Percentiles rank a stretch among this genome's conserved stretches.
Conservation (phyloP, 2,888 invertebrate species). For the Helleia helle region DNA sequence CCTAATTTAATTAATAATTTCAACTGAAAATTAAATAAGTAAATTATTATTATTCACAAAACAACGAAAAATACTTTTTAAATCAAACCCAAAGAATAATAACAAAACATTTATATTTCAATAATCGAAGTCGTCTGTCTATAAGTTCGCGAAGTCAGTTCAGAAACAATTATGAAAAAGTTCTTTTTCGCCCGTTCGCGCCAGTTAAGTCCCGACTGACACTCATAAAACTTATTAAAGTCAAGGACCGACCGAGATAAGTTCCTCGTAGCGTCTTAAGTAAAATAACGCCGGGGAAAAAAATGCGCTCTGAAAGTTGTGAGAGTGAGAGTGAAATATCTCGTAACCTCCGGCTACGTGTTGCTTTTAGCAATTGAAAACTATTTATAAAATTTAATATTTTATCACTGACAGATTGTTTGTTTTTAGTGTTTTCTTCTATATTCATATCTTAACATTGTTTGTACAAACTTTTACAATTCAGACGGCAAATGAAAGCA, state of each 20-base stretch:
- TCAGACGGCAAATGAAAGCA: no score
- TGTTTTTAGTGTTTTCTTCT: neutral
- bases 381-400: conserved; percentile 30
- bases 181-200: conserved; percentile 64
- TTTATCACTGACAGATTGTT: conserved; percentile 19
- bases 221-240: conserved; percentile 74
- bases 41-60: no score
- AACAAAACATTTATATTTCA: conserved; percentile 33
- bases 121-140: conserved; percentile 52
- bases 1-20: no score
- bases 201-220: conserved; percentile 69
- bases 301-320: conserved; percentile 58
- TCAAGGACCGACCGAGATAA: conserved; percentile 73
- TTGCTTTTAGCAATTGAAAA: conserved; percentile 47
- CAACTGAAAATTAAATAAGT: no score
- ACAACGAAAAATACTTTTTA: conserved; percentile 16
- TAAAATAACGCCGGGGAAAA: conserved; percentile 68
- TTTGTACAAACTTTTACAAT: no score
- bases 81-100: no score
- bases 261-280: conserved; percentile 66
- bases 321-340: conserved; percentile 60
- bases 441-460: neutral
- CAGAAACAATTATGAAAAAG: conserved; percentile 72
- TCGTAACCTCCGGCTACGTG: conserved; percentile 44
- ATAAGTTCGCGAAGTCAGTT: conserved; percentile 47